Base-by-base conservation (phyloP, 92 coral and sea anemone species). In the Heliopora coerulea region DNA sequence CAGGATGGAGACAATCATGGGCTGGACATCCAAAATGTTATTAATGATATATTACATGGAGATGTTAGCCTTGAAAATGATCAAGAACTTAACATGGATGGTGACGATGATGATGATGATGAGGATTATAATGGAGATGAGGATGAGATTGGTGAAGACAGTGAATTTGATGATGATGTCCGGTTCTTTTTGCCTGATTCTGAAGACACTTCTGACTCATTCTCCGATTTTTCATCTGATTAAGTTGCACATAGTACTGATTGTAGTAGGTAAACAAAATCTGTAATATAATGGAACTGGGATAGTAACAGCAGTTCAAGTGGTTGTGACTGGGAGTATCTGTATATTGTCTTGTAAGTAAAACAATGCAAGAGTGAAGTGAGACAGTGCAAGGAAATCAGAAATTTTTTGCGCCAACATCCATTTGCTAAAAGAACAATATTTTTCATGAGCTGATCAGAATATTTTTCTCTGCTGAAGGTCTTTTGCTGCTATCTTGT, bases 111-210 rank as follows among this genome's bases (percentile, higher is more conserved):
- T 30, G 76, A 69, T 62, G 68, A 44, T 19, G 85, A 88, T 6
- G 96, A 91, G 8, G 97, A 74, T 3, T 96, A 86, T 18, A 96
- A 89, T 8, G 91, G 89, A 17, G 86, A 83, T 25, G 90, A 89
- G 13, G 89, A 89, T 0, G 89, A 89, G 30, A 89, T 78, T 3
- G 96, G 83, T 25, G 92, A 78, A 8, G 91, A 80, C 8, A 96
- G 88, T 49, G 96, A 89, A 24, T 91, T 87, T 41, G 97, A 86
- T 32, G 96, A 87, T 69, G 97, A 89, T 56, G 79, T 80, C 15
- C 89, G 86, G 31, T 78, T 89, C 48, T 50, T 84, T 26, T 59
- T 89, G 18, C 79, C 91, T 5, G 90, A 86, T 20, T 88, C 84
- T 14, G 86, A 86, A 48, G 91, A 82, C 20, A 87, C 86, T 18